Evolutionary conservation across 2,797 vertebrate species (phyloP), one percentile per base, ranked within the genome.

Genomic region (Notamacropus eugenii): DNA sequence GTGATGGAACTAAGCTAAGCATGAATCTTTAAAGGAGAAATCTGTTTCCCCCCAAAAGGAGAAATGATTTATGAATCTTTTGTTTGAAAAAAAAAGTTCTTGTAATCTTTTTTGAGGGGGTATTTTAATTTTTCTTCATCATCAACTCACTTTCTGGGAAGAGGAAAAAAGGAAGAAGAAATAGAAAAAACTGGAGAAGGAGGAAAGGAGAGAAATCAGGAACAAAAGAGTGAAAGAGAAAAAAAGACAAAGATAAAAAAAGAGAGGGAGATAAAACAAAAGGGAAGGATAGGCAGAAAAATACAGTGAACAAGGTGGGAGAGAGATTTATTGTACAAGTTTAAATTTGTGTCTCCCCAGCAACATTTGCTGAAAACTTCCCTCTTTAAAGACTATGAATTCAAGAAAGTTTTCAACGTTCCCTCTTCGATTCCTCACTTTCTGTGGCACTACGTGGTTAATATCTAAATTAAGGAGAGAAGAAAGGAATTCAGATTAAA

Each of bases 1-100:
- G 19, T 46, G 92, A 54, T 0, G 74, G 46, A 90, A 34, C 62
- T 90, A 54, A 94, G 34, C 54, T 90, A 10, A 74, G 2, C 40
- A 34, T 52, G 29, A 12, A 94, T 92, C 54, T 56, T 90, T 82
- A 93, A 95, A 62, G 67, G 92, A 87, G 92, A 90, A 90, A 93
- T 0, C 56, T n/a, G 19, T 9, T 90, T 74, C 56, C 46, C 92
- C 40, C 40, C n/a, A 9, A 40, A 40, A 90, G 57, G 91, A 56
- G 56, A 93, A 59, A 90, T 93, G 16, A n/a, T 93, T 95, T 95
- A 50, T 82, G 67, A 95, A 54, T 94, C 29, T 96, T 95, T 59
- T 90, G 46, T 94, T 95, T 40, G 19, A 40, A 94, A 62, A 93
- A 62, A 93, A 94, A 46, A 46, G 94, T 93, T 40, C 58, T 91